A percentile compares a stretch with the other conserved stretches of the same genome.
Evolutionary conservation across 2,113 vertebrate genomes (phyloP).

Genomic region (Alexandromys fortis): DNA sequence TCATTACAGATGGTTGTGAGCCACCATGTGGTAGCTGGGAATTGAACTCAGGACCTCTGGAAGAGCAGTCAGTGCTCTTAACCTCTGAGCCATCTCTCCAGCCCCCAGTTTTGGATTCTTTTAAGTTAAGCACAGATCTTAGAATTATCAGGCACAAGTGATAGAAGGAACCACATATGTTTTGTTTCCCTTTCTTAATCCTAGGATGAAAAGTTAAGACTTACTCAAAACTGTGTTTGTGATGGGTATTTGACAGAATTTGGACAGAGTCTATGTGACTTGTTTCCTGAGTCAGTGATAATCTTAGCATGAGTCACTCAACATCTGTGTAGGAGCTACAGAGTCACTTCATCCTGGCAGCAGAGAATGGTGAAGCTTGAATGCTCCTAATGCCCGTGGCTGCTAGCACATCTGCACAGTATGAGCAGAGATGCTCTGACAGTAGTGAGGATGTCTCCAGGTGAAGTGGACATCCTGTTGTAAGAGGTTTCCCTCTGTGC

Average conservation of each 20-base stretch:
- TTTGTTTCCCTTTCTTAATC: neutral
- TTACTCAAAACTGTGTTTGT: neutral
- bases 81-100: no score
- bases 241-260: constrained; percentile 2
- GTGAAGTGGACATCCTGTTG: neutral
- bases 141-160: neutral
- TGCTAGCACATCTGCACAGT: neutral
- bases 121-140: neutral
- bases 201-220: neutral
- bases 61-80: no score
- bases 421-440: neutral
- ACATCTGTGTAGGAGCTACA: neutral
- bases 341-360: neutral
- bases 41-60: no score
- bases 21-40: no score
- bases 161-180: neutral
- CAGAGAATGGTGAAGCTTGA: neutral
- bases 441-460: neutral
- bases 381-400: neutral
- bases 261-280: neutral
- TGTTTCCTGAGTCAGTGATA: neutral
- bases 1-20: no score
- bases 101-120: no score
- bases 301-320: neutral
- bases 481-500: neutral